phyloP scores from a whole-genome alignment of 2,797 vertebrate genomes.

The Ctenochaetus hawaiiensis region DNA sequence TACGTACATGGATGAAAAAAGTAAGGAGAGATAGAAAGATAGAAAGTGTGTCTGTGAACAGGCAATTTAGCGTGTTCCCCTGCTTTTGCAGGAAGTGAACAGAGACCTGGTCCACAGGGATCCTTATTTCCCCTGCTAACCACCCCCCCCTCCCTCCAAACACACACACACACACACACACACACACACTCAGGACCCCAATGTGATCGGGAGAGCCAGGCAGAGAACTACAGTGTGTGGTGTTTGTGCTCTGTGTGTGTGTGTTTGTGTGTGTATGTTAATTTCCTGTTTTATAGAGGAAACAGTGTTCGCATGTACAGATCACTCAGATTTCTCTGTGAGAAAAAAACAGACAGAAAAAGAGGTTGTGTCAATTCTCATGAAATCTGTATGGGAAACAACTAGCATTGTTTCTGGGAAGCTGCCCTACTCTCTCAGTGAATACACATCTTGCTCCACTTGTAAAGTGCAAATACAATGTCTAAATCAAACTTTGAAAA shows the following conservation, averaged over 20 bases:
- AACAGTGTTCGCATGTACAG: conserved; percentile 79
- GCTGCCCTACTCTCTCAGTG: conserved; percentile 46
- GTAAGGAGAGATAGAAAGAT: conserved; percentile 65
- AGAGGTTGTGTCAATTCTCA: conserved; percentile 81
- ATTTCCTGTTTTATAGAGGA: conserved; percentile 85
- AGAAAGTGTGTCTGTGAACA: conserved; percentile 77
- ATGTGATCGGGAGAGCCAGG: conserved; percentile 66
- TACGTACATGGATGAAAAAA: conserved; percentile 59
- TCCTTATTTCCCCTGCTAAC: conserved; percentile 61
- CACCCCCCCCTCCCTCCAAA: conserved; percentile 27
- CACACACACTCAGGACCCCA: conserved; percentile 63
- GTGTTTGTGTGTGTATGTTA: conserved; percentile 60
- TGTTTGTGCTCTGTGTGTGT: conserved; percentile 43
- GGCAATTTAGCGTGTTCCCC: conserved; percentile 74
- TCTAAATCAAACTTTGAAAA: conserved; percentile 44
- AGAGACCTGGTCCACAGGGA: conserved; percentile 82
- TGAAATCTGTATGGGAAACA: conserved; percentile 83
- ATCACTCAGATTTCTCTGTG: conserved; percentile 79
- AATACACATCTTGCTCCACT: conserved; percentile 57
- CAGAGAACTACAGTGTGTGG: conserved; percentile 54
- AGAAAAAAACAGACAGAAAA: conserved; percentile 75
- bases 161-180: too few species aligned
- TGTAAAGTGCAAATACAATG: conserved; percentile 19
- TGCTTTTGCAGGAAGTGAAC: conserved; percentile 77
- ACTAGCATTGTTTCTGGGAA: conserved; percentile 76